These are phyloP conservation scores for Melanchra persicariae DNA, from an alignment of 2,888 invertebrate genomes.

Conservation along the genomic window DNA sequence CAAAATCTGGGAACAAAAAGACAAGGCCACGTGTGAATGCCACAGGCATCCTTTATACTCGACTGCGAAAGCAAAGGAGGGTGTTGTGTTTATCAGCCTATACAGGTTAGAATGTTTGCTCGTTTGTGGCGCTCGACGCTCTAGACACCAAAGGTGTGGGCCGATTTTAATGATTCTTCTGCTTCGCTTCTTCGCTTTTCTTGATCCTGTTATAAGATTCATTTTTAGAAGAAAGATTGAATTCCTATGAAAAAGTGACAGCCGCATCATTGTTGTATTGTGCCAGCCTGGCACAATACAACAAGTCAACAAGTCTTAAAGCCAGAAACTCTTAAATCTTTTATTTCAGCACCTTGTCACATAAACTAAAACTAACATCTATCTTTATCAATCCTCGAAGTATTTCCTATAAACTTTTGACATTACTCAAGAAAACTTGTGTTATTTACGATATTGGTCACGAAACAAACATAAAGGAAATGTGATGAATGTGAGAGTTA, in stretches of 20 bases:
- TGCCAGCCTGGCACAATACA: not conserved
- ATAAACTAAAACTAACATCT: slow-evolving; percentile 24
- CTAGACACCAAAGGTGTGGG: too few relatives aligned
- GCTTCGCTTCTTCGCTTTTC: too few relatives aligned
- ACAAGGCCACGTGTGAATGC: not conserved
- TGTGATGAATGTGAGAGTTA: not conserved
- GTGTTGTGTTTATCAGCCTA: too few relatives aligned
- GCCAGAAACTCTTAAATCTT: not conserved
- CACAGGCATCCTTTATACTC: too few relatives aligned
- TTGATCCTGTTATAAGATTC: too few relatives aligned
- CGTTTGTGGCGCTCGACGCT: too few relatives aligned
- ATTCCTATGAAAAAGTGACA: not conserved
- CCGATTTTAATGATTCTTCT: too few relatives aligned
- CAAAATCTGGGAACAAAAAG: not conserved
- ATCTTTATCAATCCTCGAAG: slow-evolving; percentile 5
- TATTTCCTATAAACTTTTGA: slow-evolving; percentile 14
- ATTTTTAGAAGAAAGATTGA: not conserved
- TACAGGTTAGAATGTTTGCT: too few relatives aligned
- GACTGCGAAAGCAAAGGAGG: too few relatives aligned
- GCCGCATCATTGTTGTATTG: not conserved
- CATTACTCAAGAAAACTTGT: slow-evolving; percentile 22
- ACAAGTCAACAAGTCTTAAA: not conserved
- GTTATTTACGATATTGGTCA: slow-evolving; percentile 17
- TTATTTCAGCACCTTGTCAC: not conserved
- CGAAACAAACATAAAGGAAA: slow-evolving; percentile 16